Percentiles rank a stretch among this genome's conserved stretches.
Evolutionary conservation across 2,797 vertebrate genomes (phyloP).

Genomic region (Apogon talboti): DNA sequence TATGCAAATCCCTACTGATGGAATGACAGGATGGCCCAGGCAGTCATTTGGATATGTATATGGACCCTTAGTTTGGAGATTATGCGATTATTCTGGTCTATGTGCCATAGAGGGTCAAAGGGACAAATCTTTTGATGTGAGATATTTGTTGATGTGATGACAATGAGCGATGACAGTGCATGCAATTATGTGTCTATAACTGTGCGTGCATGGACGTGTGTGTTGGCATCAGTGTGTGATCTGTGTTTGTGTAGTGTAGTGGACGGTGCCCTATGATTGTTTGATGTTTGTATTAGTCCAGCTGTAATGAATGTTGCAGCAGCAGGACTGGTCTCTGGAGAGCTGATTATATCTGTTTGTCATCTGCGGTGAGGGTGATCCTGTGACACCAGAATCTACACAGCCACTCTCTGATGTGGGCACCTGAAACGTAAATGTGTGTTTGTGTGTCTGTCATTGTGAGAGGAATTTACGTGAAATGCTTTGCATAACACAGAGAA

Average conservation of each 20-base stretch:
- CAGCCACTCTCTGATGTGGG: conserved; percentile 49
- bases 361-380: conserved; percentile 68
- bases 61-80: conserved; percentile 70
- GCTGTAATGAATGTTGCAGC: conserved; percentile 72
- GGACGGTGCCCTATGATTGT: conserved; percentile 68
- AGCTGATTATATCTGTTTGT: conserved; percentile 81
- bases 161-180: conserved; percentile 67
- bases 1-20: conserved; percentile 92
- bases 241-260: conserved; percentile 27
- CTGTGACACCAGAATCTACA: conserved; percentile 67
- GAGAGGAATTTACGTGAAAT: conserved; percentile 31
- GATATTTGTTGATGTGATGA: conserved; percentile 66
- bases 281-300: conserved; percentile 75
- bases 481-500: conserved; percentile 61
- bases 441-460: background rate
- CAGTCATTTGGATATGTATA: conserved; percentile 72
- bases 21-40: conserved; percentile 70
- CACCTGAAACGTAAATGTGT: conserved; percentile 29
- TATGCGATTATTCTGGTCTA: conserved; percentile 74
- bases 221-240: conserved; percentile 26
- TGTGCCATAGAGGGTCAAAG: conserved; percentile 65
- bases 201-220: conserved; percentile 41
- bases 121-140: conserved; percentile 74
- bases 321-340: conserved; percentile 76
- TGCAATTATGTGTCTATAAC: conserved; percentile 62